These are phyloP conservation scores for Strigamia maritima DNA, from an alignment of 2,888 invertebrate genomes.

Conservation along the genomic window DNA sequence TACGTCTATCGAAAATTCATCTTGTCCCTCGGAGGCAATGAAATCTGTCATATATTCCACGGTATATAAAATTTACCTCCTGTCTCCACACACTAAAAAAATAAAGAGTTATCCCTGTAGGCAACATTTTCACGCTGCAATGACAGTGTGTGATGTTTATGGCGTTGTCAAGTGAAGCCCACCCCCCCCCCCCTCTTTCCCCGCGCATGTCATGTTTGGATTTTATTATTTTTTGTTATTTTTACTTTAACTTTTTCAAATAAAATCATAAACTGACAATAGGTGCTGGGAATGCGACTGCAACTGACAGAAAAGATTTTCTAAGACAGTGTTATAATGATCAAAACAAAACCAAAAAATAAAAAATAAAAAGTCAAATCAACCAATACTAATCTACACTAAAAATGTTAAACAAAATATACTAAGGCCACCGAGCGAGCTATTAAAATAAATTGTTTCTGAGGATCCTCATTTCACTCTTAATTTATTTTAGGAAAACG, in stretches of 20 bases:
- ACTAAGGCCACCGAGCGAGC: no score
- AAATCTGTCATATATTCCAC: not conserved
- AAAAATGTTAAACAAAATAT: no score
- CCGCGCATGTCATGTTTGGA: not conserved
- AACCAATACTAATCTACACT: no score
- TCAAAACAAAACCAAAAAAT: not conserved
- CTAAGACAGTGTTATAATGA: not conserved
- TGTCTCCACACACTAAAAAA: not conserved
- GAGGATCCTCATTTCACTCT: no score
- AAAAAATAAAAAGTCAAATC: not conserved
- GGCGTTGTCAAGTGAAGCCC: not conserved
- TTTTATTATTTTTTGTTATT: not conserved
- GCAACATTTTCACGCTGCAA: conserved; percentile 8
- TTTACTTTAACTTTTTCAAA: not conserved
- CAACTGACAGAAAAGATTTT: not conserved
- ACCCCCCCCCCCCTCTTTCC: not conserved
- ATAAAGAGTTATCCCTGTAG: not conserved
- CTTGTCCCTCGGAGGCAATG: not conserved
- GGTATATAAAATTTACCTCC: not conserved
- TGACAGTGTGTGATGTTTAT: conserved; percentile 8
- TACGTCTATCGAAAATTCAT: not conserved
- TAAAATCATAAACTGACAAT: conserved; percentile 2
- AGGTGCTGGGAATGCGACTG: not conserved
- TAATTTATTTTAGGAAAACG: no score
- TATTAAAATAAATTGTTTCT: no score